Base-by-base conservation (phyloP, 2,888 invertebrate species). In the Andrena chrysosceles region DNA sequence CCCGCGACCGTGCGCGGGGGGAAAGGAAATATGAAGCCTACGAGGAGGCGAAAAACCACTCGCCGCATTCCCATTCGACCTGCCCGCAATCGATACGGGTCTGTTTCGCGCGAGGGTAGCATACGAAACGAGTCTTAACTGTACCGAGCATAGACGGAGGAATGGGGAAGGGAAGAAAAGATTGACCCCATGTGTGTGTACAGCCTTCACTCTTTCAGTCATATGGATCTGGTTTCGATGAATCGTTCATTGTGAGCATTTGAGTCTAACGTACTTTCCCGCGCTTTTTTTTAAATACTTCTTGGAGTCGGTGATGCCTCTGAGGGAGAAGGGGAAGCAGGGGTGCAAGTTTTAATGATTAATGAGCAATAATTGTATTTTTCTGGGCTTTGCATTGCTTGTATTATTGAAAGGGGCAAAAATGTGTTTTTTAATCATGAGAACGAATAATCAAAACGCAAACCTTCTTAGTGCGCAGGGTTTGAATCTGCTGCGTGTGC, bases 81-180 rank as follows among this genome's bases (percentile, higher is more conserved):
- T 49, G 26, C 16, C 75, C 35, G 67, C 33, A 76, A 72, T 83
- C 75, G 72, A 82, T 82, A 68, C 35, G 69, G 42, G 60, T 70
- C 74, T 72, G 56, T 66, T 82, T 69, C 54, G 72, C 48, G 73
- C 71, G 86, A 70, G 84, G 48, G 76, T 86, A 80, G 81, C 75
- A 82, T 85, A 59, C 69, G 13, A 54, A 77, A 83, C 67, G 74
- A 84, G 68, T 73, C 35, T 64, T 73, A 80, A 77, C 79, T 66
- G 79, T 79, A 78, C 59, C 69, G 56, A 54, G 69, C 33, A 33
- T 54, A 48, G 5, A 56, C 52, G 20, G 33, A 23, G 63, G 63
- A 79, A 77, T 63, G 26, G 63, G 56, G 35, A 49, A 29, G 52
- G 29, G 42, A 31, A 68, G 26, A 76, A 54, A 52, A 63, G 42